phyloP scores from a whole-genome alignment of 2,888 invertebrate genomes.

The Brenthis hecate region DNA sequence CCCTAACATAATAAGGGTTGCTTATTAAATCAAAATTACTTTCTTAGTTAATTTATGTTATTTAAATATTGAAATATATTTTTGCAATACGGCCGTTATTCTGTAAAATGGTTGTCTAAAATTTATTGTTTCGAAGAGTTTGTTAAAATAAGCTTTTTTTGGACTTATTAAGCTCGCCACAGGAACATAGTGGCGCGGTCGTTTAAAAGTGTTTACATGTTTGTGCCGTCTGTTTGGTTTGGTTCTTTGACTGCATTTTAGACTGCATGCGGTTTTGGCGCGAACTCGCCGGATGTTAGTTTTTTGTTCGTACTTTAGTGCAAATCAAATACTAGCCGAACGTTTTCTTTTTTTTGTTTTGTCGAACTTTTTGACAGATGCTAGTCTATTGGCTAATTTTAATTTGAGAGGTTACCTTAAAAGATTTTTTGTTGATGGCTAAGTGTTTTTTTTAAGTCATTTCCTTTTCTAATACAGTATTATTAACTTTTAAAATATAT shows the following conservation, averaged over 20 bases:
- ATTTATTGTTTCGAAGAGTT: constrained; percentile 40
- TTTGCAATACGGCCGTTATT: too few species aligned
- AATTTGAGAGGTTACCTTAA: constrained; percentile 5
- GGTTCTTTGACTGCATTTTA: constrained; percentile 66
- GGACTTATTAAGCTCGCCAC: constrained; percentile 43
- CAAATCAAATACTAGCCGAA: constrained; percentile 43
- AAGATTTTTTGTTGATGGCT: not conserved
- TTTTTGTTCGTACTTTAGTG: constrained; percentile 63
- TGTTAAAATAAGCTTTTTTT: constrained; percentile 48
- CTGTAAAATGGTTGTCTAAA: too few species aligned
- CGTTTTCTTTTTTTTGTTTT: constrained; percentile 19
- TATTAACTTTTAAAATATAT: too few species aligned
- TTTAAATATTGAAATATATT: too few species aligned
- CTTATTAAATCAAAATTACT: too few species aligned
- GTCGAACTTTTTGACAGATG: constrained; percentile 18
- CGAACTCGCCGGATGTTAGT: constrained; percentile 59
- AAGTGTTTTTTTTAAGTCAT: not conserved
- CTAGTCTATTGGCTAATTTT: constrained; percentile 17
- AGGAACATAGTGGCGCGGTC: constrained; percentile 51
- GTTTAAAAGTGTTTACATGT: constrained; percentile 65
- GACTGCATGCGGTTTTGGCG: constrained; percentile 64
- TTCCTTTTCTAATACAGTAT: not conserved
- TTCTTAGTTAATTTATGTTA: too few species aligned
- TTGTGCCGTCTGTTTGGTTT: constrained; percentile 62
- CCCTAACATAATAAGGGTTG: too few species aligned